phyloP scores from a whole-genome alignment of 2,113 vertebrate species.

The Odontophorus gujanensis region DNA sequence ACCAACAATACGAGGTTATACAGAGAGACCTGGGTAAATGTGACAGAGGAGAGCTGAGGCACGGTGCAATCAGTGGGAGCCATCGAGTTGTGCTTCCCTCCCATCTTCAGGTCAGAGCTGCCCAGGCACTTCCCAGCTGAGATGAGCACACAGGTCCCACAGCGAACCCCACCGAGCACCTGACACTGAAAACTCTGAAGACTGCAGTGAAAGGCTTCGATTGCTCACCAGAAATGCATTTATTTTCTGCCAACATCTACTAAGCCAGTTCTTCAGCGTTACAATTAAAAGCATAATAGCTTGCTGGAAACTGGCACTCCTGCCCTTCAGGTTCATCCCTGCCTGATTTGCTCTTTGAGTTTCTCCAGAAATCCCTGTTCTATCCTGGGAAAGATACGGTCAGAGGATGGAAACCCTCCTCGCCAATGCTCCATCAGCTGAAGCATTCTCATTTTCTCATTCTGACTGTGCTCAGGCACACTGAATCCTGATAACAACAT shows the following conservation, averaged over 20 bases:
- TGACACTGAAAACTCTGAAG: background rate
- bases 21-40: background rate
- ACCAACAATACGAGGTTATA: background rate
- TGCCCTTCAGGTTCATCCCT: background rate
- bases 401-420: background rate
- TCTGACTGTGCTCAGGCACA: background rate
- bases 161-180: fast-evolving
- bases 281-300: background rate
- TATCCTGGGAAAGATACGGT: background rate
- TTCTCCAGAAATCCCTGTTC: background rate
- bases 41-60: background rate
- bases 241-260: background rate
- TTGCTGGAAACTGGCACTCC: background rate
- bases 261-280: background rate
- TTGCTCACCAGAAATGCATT: background rate
- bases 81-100: background rate
- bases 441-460: background rate
- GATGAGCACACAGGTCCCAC: background rate
- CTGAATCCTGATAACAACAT: background rate
- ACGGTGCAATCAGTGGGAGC: fast-evolving
- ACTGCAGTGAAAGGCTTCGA: background rate
- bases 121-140: too few species aligned
- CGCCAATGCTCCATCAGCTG: background rate
- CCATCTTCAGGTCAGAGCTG: background rate
- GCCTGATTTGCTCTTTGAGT: background rate